Base-by-base conservation (phyloP, 2,888 invertebrate genomes). In the Cephus pulcher region DNA sequence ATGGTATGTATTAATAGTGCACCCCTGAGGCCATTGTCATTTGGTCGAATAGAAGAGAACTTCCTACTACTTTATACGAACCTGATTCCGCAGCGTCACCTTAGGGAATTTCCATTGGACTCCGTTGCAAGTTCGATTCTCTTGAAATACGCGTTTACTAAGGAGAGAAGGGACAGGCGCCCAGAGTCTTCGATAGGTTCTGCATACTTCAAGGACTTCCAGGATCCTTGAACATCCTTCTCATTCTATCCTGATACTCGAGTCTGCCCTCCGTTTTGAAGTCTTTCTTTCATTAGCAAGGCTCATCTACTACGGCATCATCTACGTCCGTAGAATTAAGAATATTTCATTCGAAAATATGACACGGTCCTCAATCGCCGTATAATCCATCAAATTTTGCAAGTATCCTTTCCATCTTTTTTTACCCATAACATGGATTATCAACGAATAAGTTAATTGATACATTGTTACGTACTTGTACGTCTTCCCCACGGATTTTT, bases 261-360 rank as follows among this genome's bases (percentile, higher is more conserved):
- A 80, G 84, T 83, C 85, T 85, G 79, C 81, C 76, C 82, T 79
- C 79, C 82, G 84, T 84, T 86, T 88, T 88, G 83, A 87, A 86
- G 87, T 86, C 83, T 83, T 82, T 82, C 75, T 75, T 40, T 56
- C 23, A 23, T 56, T 56, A 56, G 23, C 40, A 56, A 56, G 23
- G 9, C 40, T 56, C 23, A 56, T 56, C 23, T 23, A 56, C 9
- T 56, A 56, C 40, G 40, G 4, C 40, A 9, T 56, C 40, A 56
- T 56, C 40, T 23, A 6, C 23, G 23, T 56, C 6, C 6, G 40
- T 23, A 23, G 23, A 56, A 56, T 56, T 56, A 1, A 1, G 2
- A 56, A 56, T 56, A 56, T 56, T 56, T 56, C 23, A 56, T 56
- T 15, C 9, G 0, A 23, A 15, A 56, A 9, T 23, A 56, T 23